Evolutionary conservation across 1,140 invertebrate genomes (phyloP).

Genomic region (Trachymyrmex cornetzi): DNA sequence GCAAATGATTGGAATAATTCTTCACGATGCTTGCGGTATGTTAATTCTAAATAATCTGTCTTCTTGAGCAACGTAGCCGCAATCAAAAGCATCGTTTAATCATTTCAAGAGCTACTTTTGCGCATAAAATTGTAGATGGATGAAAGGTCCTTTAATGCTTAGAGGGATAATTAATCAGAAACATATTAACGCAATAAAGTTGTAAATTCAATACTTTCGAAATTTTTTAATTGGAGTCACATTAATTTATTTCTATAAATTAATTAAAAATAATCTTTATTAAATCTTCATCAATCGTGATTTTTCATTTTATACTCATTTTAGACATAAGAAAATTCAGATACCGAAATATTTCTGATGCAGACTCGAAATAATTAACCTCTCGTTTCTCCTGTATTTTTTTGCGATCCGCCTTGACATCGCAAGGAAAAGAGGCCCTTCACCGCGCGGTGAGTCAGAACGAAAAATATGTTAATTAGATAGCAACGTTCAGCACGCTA

Average conservation of each 20-base stretch:
- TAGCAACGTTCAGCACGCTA: constrained; percentile 4
- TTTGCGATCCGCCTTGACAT: constrained; percentile 14
- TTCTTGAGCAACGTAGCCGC: constrained; percentile 33
- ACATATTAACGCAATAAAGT: not conserved
- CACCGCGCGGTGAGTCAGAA: constrained; percentile 69
- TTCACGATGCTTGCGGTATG: constrained; percentile 32
- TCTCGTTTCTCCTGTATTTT: constrained; percentile 12
- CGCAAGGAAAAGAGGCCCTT: constrained; percentile 53
- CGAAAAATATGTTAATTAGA: constrained; percentile 78
- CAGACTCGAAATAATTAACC: not conserved
- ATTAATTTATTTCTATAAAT: not conserved
- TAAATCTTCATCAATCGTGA: not conserved
- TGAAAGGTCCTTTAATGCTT: constrained; percentile 31
- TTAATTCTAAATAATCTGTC: constrained; percentile 48
- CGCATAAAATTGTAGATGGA: constrained; percentile 10
- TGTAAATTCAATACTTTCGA: constrained; percentile 1
- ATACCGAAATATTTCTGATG: not conserved
- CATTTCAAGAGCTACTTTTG: constrained; percentile 38
- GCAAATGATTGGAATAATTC: constrained; percentile 47
- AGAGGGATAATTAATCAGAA: constrained; percentile 48
- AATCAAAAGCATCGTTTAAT: constrained; percentile 40
- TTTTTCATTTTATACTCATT: not conserved
- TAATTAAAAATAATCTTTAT: not conserved
- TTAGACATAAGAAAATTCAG: not conserved
- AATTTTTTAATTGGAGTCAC: not conserved